Percentiles rank a stretch among this genome's conserved stretches.
phyloP scores from a whole-genome alignment of 2,113 vertebrate species.

The Amphiprion percula region DNA sequence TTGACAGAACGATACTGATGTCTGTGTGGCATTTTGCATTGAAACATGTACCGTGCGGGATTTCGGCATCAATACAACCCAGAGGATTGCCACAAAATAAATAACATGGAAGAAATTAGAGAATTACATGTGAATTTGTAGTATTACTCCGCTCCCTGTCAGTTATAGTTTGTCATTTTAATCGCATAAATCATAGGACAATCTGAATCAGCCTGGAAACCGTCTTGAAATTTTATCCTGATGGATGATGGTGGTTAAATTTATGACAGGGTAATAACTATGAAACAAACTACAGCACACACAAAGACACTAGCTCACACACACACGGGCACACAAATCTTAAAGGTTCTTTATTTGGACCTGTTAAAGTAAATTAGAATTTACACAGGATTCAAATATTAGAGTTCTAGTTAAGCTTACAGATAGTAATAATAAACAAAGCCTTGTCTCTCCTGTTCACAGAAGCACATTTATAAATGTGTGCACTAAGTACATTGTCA shows the following conservation, averaged over 20 bases:
- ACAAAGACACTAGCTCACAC: slow-evolving; percentile 9
- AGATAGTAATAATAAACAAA: neutral
- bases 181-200: slow-evolving; percentile 45
- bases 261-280: slow-evolving; percentile 54
- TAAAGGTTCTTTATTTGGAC: slow-evolving; percentile 5
- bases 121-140: slow-evolving; percentile 47
- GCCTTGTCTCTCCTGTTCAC: neutral
- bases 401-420: neutral
- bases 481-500: neutral
- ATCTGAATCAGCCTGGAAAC: slow-evolving; percentile 47
- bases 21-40: slow-evolving; percentile 17
- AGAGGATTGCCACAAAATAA: slow-evolving; percentile 35
- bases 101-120: slow-evolving; percentile 25
- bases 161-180: slow-evolving; percentile 52
- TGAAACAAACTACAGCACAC: slow-evolving; percentile 13
- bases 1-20: slow-evolving; percentile 34
- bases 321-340: neutral
- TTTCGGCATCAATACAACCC: slow-evolving; percentile 17
- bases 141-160: slow-evolving; percentile 39
- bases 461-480: neutral
- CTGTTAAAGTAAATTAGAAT: neutral
- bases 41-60: slow-evolving; percentile 6
- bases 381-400: slow-evolving; percentile 11
- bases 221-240: slow-evolving; percentile 44
- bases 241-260: slow-evolving; percentile 66